These are phyloP conservation scores for Chrysaora quinquecirrha DNA, from an alignment of 30 jellyfish, hydroid and myxozoan genomes.

Conservation along the genomic window DNA sequence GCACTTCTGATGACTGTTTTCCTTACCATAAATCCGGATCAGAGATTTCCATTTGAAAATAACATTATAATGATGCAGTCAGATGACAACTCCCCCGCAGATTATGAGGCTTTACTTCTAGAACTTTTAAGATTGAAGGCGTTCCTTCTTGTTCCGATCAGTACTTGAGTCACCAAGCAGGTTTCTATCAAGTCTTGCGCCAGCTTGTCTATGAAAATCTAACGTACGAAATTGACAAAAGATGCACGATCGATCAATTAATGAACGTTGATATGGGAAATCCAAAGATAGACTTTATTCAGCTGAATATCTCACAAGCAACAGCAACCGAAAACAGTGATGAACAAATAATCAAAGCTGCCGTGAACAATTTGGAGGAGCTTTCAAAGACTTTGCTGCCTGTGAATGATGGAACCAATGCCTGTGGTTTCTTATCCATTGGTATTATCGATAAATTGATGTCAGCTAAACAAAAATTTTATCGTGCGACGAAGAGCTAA, in stretches of 20 bases:
- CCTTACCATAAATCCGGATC: slow-evolving; percentile 25
- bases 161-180: background rate
- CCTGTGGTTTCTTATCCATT: slow-evolving; percentile 41
- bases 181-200: background rate
- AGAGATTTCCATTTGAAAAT: slow-evolving; percentile 2
- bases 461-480: background rate
- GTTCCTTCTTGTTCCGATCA: background rate
- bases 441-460: slow-evolving; percentile 39
- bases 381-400: too few relatives aligned
- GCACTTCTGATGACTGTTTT: slow-evolving; percentile 20
- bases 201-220: slow-evolving; percentile 20
- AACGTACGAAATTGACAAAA: slow-evolving; percentile 7
- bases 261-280: background rate
- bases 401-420: slow-evolving; percentile 33
- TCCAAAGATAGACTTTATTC: background rate
- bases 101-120: too few relatives aligned
- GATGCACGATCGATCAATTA: slow-evolving; percentile 20
- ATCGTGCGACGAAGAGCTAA: slow-evolving; percentile 13
- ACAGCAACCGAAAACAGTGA: slow-evolving; percentile 25
- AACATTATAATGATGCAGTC: background rate
- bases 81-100: too few relatives aligned
- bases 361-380: slow-evolving; percentile 2
- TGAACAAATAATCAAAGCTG: background rate
- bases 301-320: slow-evolving; percentile 15
- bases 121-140: too few relatives aligned